Conservation (phyloP, 1,140 invertebrate genomes). For the Sinonovacula constricta region DNA sequence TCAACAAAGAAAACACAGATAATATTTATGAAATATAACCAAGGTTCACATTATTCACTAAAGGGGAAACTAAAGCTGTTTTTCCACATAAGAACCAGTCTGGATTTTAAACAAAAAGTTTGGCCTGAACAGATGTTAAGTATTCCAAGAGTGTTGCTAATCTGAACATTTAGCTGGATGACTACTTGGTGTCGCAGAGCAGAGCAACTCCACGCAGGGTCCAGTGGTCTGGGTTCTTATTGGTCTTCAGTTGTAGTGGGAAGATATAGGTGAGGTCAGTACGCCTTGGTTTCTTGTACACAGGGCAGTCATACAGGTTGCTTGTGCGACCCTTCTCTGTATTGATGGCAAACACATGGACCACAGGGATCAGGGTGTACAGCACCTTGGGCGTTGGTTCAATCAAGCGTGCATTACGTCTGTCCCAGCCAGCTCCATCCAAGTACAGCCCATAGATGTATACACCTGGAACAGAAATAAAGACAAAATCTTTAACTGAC, state of each 20-base stretch:
- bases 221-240: conserved; percentile 79
- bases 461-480: conserved; percentile 68
- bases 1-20: neutral
- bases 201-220: conserved; percentile 94
- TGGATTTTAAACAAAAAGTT: neutral
- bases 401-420: conserved; percentile 71
- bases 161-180: neutral
- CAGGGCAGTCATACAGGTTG: conserved; percentile 96
- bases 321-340: conserved; percentile 87
- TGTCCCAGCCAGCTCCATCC: conserved; percentile 78
- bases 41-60: neutral
- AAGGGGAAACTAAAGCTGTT: neutral
- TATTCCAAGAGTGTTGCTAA: neutral
- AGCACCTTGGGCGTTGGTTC: conserved; percentile 78
- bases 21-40: neutral
- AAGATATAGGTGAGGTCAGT: conserved; percentile 97
- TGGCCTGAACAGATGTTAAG: neutral
- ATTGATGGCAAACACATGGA: conserved; percentile 96
- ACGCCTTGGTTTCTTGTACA: conserved; percentile 95
- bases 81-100: neutral
- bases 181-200: conserved; percentile 97
- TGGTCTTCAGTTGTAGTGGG: conserved; percentile 92
- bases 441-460: conserved; percentile 77
- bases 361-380: conserved; percentile 76
- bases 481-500: no score